phyloP scores from a whole-genome alignment of 2,888 invertebrate genomes.

The Limnephilus lunatus region DNA sequence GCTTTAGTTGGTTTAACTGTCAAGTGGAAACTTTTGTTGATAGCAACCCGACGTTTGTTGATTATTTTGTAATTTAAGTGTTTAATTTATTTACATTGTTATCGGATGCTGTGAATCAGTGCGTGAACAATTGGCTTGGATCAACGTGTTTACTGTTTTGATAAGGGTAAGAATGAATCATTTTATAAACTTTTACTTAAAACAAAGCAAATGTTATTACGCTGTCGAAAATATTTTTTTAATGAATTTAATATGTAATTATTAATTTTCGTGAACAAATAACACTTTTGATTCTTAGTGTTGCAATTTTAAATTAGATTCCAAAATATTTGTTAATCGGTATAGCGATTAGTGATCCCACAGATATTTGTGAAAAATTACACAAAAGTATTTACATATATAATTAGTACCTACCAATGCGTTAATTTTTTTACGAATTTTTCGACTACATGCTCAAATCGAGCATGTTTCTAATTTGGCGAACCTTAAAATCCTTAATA shows the following conservation, averaged over 20 bases:
- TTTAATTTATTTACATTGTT: background rate
- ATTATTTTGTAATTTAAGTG: background rate
- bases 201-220: background rate
- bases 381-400: background rate
- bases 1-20: background rate
- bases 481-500: too few relatives aligned
- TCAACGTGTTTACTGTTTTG: background rate
- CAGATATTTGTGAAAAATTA: background rate
- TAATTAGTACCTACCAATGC: too few relatives aligned
- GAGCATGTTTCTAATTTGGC: too few relatives aligned
- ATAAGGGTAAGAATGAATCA: background rate
- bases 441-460: too few relatives aligned
- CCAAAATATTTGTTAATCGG: background rate
- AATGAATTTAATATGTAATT: background rate
- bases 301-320: background rate
- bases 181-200: background rate
- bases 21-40: background rate
- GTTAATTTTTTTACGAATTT: too few relatives aligned
- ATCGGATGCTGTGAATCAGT: background rate
- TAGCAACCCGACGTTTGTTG: conserved; percentile 2
- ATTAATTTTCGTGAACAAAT: background rate
- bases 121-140: background rate
- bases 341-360: background rate
- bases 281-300: background rate
- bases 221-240: background rate